phyloP scores from a whole-genome alignment of 2,888 invertebrate species.

The Petrophora chlorosata region DNA sequence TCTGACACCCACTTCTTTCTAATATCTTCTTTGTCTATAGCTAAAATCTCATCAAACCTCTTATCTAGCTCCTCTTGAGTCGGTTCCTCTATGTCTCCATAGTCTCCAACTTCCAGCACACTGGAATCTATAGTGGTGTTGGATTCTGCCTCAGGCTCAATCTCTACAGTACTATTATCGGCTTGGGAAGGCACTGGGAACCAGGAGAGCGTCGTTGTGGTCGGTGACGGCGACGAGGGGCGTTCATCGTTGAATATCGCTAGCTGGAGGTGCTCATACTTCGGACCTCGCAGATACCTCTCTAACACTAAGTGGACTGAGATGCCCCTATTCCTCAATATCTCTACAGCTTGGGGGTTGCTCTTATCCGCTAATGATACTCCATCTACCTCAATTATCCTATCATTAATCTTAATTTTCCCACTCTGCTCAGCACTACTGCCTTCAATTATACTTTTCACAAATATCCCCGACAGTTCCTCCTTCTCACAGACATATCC shows the following conservation, averaged over 20 bases:
- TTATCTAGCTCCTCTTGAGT: conserved; percentile 76
- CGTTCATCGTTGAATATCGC: conserved; percentile 88
- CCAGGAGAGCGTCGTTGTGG: conserved; percentile 92
- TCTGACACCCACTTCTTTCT: conserved; percentile 91
- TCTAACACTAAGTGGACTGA: conserved; percentile 95
- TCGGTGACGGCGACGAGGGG: conserved; percentile 87
- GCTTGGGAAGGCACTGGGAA: conserved; percentile 90
- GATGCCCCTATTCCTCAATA: conserved; percentile 96
- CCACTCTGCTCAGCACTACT: conserved; percentile 97
- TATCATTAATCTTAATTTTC: conserved; percentile 96
- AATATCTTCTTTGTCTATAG: conserved; percentile 84
- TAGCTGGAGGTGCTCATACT: conserved; percentile 95
- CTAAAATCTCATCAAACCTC: conserved; percentile 84
- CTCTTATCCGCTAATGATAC: conserved; percentile 94
- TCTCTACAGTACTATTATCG: conserved; percentile 80
- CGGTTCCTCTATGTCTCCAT: conserved; percentile 76
- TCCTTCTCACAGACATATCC: conserved; percentile 99
- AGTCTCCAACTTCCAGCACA: conserved; percentile 83
- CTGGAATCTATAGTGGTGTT: conserved; percentile 92
- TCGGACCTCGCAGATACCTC: conserved; percentile 95
- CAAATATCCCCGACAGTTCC: conserved; percentile 99
- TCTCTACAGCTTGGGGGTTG: conserved; percentile 98
- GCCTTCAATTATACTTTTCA: conserved; percentile 98
- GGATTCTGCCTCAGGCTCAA: conserved; percentile 92
- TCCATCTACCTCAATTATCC: conserved; percentile 98